These are phyloP conservation scores for Chalcosyrphus nemorum DNA, from an alignment of 2,888 invertebrate species.

Conservation along the genomic window DNA sequence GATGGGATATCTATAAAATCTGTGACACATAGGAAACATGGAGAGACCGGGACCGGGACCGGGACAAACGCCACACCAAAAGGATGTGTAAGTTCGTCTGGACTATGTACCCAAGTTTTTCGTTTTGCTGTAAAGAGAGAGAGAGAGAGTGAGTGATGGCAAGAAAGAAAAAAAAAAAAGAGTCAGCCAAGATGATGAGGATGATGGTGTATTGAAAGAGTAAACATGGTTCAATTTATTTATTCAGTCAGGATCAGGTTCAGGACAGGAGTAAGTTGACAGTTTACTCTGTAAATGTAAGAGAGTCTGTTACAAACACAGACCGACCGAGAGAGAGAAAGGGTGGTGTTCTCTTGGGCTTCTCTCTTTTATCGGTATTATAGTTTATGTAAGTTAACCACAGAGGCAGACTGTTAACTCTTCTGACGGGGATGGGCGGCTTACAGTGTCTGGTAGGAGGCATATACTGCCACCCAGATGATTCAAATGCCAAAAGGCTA, in stretches of 20 bases:
- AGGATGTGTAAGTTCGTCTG: conserved; percentile 51
- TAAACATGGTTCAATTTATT: conserved; percentile 19
- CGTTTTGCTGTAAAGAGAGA: conserved; percentile 32
- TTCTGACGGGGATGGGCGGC: conserved; percentile 6
- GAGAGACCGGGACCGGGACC: conserved; percentile 35
- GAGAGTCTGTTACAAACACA: conserved; percentile 23
- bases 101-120: conserved; percentile 14
- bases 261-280: conserved; percentile 22
- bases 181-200: background rate
- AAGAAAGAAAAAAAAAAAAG: no score
- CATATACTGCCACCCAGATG: conserved; percentile 17
- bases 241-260: background rate
- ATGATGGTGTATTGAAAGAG: conserved; percentile 36
- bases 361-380: conserved; percentile 15
- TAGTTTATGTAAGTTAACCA: conserved; percentile 65
- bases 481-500: conserved; percentile 67
- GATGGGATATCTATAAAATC: conserved; percentile 55
- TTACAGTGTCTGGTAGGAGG: conserved; percentile 12
- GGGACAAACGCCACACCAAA: conserved; percentile 21
- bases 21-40: conserved; percentile 55
- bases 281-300: conserved; percentile 50
- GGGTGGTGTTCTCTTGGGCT: background rate
- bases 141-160: background rate
- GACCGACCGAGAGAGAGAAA: no score
- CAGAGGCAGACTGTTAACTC: conserved; percentile 60